A percentile compares a stretch with the other conserved stretches of the same genome.
Conservation (phyloP, 2,888 invertebrate species). For the Corbicula japonica region DNA sequence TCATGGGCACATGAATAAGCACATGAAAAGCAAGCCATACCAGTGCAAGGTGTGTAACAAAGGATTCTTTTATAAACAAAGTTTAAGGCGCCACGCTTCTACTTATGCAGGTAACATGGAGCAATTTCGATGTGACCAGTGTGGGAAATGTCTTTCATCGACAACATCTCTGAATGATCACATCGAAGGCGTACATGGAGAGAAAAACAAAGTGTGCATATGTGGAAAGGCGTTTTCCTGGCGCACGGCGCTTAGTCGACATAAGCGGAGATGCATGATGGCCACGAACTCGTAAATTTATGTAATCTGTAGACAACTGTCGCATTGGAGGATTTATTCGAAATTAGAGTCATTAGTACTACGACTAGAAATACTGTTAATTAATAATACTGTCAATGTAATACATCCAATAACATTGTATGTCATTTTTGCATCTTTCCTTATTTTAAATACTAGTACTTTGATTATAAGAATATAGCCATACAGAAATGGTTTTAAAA, state of each 20-base stretch:
- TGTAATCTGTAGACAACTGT: background rate
- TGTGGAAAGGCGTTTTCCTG: conserved; percentile 19
- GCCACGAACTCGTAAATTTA: background rate
- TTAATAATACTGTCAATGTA: background rate
- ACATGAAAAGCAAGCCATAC: background rate
- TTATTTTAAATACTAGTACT: too few species aligned
- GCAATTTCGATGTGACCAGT: background rate
- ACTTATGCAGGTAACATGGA: background rate
- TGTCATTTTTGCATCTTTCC: background rate
- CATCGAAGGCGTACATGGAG: conserved; percentile 2
- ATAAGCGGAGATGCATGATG: background rate
- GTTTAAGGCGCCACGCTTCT: background rate
- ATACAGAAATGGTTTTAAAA: too few species aligned
- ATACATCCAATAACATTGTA: background rate
- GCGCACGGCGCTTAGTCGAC: conserved; percentile 1
- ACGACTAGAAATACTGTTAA: too few species aligned
- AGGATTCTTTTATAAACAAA: conserved; percentile 9
- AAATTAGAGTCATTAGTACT: background rate
- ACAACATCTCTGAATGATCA: conserved; percentile 7
- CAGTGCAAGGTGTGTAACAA: conserved; percentile 4
- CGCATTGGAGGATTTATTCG: background rate
- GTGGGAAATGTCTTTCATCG: background rate
- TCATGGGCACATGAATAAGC: conserved; percentile 20
- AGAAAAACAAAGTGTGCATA: background rate
- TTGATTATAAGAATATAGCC: too few species aligned